Base-by-base conservation (phyloP, 2,797 vertebrate genomes). In the Esox masquinongy region DNA sequence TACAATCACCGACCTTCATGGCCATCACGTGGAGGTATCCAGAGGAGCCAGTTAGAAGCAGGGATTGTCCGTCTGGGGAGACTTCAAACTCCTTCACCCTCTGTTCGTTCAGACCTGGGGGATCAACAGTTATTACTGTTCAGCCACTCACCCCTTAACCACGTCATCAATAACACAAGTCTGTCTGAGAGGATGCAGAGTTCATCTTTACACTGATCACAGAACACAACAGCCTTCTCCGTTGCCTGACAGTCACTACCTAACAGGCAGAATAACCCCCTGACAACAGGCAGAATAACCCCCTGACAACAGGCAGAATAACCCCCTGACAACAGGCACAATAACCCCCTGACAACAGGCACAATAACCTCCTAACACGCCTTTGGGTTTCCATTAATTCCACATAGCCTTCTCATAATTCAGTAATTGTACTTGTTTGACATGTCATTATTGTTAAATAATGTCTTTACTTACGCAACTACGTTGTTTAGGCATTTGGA, bases 1-100 rank as follows among this genome's bases (percentile, higher is more conserved):
- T 56, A 56, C 51, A 56, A 26, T 66, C 16, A 77, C 77, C 74
- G 53, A 97, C 96, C 96, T 98, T 98, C 89, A 96, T 95, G 0
- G 94, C 95, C 51, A 99, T 87, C 75, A 98, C 89, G 88, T 99
- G 95, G 75, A 97, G 91, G 87, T 96, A 97, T 6, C 97, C 97
- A 0, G 90, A 93, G 59, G 94, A 88, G 12, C 98, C 97, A 0
- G 82, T 93, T 26, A 99, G 84, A 31, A 99, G 93, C 76, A 99
- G 91, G 75, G 93, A 90, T 8, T 91, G 95, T 22, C 97, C 97
- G 71, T 97, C 95, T 72, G 96, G 95, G 87, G 96, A 97, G 7
- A 99, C 87, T 1, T 95, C 95, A 1, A 99, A 99, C 76, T 94
- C 91, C 81, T 88, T 95, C 74, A 99, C 90, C 68, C 92, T 85